phyloP scores from a whole-genome alignment of 2,888 invertebrate species.

The Cactoblastis cactorum region DNA sequence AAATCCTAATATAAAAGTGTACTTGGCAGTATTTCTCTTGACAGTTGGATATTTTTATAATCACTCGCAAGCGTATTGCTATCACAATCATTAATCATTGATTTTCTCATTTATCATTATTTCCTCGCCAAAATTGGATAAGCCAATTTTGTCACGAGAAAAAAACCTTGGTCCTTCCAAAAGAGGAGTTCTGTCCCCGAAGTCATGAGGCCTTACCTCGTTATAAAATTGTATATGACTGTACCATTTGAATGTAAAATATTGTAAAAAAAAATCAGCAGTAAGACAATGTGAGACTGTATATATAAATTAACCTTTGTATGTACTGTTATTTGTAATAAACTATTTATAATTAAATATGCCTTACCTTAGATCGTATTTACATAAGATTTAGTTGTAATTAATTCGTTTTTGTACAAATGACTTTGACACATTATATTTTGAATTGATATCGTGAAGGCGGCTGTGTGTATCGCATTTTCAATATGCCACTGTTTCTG shows the following conservation, averaged over 20 bases:
- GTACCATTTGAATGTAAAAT: slow-evolving; percentile 48
- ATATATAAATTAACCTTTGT: slow-evolving; percentile 51
- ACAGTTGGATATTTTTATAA: neutral
- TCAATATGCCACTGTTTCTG: slow-evolving; percentile 21
- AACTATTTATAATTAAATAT: slow-evolving; percentile 72
- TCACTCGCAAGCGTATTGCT: neutral
- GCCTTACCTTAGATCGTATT: slow-evolving; percentile 61
- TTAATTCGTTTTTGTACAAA: slow-evolving; percentile 56
- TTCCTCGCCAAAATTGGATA: slow-evolving; percentile 53
- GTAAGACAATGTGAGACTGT: slow-evolving; percentile 74
- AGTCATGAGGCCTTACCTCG: slow-evolving; percentile 30
- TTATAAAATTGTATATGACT: slow-evolving; percentile 25
- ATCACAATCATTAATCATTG: slow-evolving; percentile 12
- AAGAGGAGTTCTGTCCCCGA: slow-evolving; percentile 23
- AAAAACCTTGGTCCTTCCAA: slow-evolving; percentile 20
- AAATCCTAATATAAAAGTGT: no score
- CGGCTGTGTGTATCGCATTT: slow-evolving; percentile 75
- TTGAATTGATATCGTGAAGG: slow-evolving; percentile 45
- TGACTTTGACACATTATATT: slow-evolving; percentile 37
- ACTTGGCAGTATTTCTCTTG: slow-evolving; percentile 14
- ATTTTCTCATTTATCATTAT: slow-evolving; percentile 15
- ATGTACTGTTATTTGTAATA: slow-evolving; percentile 64
- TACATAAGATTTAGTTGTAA: slow-evolving; percentile 45
- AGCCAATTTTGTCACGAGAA: slow-evolving; percentile 57
- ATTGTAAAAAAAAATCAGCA: slow-evolving; percentile 62